Evolutionary conservation across 1,140 invertebrate genomes (phyloP).

Genomic region (Drosophila sp.): DNA sequence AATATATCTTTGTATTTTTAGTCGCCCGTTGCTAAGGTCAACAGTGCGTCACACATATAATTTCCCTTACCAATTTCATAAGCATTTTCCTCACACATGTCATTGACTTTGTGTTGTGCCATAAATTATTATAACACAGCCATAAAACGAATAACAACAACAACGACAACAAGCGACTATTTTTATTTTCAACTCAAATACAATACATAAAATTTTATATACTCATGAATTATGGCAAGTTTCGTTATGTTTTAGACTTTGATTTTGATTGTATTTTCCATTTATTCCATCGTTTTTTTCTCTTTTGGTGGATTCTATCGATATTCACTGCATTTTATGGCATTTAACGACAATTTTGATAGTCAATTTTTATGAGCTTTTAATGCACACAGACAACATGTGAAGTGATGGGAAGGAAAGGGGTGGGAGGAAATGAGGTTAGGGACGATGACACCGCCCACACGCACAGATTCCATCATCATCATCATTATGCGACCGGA

Average conservation of each 20-base stretch:
- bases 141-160: slow-evolving; percentile 35
- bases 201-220: slow-evolving; percentile 47
- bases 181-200: slow-evolving; percentile 38
- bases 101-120: slow-evolving; percentile 59
- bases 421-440: background rate
- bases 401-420: background rate
- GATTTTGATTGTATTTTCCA: slow-evolving; percentile 4
- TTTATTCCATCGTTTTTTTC: too few species aligned
- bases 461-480: slow-evolving; percentile 50
- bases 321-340: slow-evolving; percentile 41
- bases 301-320: slow-evolving; percentile 10
- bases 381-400: slow-evolving; percentile 27
- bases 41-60: background rate
- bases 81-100: slow-evolving; percentile 39
- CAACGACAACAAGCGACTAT: slow-evolving; percentile 31
- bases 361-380: slow-evolving; percentile 48
- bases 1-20: slow-evolving; percentile 7
- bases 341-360: slow-evolving; percentile 54
- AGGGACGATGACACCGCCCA: slow-evolving; percentile 23
- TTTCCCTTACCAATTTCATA: background rate
- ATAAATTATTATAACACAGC: slow-evolving; percentile 47
- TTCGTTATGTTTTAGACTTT: slow-evolving; percentile 38
- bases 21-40: slow-evolving; percentile 14
- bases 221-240: slow-evolving; percentile 51
- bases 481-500: background rate